Conservation (phyloP, 2,113 vertebrate genomes). For the Ardeotis arabs region DNA sequence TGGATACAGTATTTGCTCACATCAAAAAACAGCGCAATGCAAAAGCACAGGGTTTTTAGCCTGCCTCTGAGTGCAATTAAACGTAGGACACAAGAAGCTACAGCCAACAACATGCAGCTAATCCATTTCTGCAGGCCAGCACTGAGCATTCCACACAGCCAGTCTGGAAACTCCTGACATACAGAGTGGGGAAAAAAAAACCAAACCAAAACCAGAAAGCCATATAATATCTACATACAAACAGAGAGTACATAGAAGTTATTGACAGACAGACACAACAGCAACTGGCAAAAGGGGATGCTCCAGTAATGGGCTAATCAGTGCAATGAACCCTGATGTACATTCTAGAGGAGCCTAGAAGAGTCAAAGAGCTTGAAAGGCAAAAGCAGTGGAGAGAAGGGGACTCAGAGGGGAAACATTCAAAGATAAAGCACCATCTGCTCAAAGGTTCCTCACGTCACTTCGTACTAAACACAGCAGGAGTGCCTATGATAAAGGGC, state of each 20-base stretch:
- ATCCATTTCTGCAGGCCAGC: not conserved
- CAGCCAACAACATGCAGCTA: not conserved
- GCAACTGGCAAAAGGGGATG: not conserved
- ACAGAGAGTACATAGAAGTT: not conserved
- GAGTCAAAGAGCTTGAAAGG: slow-evolving; percentile 31
- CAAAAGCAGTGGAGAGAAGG: slow-evolving; percentile 41
- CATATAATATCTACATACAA: not conserved
- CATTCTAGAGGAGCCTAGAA: not conserved
- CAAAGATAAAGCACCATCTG: slow-evolving; percentile 67
- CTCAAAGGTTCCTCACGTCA: slow-evolving; percentile 63
- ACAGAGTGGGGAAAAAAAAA: not conserved
- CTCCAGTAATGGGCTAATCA: not conserved
- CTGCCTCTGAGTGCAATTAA: not conserved
- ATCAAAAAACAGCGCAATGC: not conserved
- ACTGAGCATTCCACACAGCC: not conserved
- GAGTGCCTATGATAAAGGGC: slow-evolving; percentile 32
- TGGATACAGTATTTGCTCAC: not conserved
- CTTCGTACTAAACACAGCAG: slow-evolving; percentile 33
- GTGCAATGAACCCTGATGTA: not conserved
- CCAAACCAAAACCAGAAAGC: not conserved
- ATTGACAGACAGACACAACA: not conserved
- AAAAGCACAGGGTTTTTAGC: not conserved
- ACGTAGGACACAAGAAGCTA: not conserved
- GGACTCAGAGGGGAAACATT: slow-evolving; percentile 65
- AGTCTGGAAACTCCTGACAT: not conserved